These are phyloP conservation scores for Bombus confusus DNA, from an alignment of 1,140 invertebrate genomes.

Conservation along the genomic window DNA sequence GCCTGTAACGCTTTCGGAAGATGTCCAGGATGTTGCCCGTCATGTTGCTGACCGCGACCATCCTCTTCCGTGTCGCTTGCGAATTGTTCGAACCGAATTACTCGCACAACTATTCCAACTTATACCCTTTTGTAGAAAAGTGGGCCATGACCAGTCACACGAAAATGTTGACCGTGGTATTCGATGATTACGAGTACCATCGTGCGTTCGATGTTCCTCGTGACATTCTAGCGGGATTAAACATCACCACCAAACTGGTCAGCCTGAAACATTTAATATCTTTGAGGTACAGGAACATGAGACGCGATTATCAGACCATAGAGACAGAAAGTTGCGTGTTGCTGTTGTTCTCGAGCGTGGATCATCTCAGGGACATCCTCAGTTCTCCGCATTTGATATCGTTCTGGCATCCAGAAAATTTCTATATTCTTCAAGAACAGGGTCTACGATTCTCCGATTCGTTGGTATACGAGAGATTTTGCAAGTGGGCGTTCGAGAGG, in stretches of 20 bases:
- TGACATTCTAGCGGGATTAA: not conserved
- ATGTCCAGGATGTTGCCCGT: not conserved
- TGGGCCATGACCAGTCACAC: not conserved
- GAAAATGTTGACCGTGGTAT: slow-evolving; percentile 31
- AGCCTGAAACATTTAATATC: slow-evolving; percentile 10
- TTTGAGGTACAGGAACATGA: not conserved
- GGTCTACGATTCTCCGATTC: rapidly evolving
- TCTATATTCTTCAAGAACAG: slow-evolving; percentile 16
- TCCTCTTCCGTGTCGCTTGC: not conserved
- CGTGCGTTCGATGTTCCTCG: not conserved
- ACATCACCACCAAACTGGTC: not conserved
- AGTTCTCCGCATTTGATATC: slow-evolving; percentile 9
- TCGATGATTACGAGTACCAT: slow-evolving; percentile 10
- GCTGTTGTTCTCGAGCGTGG: not conserved
- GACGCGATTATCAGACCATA: not conserved
- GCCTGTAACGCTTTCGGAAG: not conserved
- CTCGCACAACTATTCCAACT: not conserved
- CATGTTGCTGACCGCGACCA: not conserved
- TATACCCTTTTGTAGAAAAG: slow-evolving; percentile 16
- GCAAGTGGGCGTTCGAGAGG: slow-evolving; percentile 22
- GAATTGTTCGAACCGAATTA: not conserved
- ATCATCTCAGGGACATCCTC: slow-evolving; percentile 6
- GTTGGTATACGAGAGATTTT: slow-evolving; percentile 4
- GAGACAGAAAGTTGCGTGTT: slow-evolving; percentile 21
- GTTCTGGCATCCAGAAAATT: slow-evolving; percentile 43